phyloP scores from a whole-genome alignment of 2,113 vertebrate species.

The Uria aalge region DNA sequence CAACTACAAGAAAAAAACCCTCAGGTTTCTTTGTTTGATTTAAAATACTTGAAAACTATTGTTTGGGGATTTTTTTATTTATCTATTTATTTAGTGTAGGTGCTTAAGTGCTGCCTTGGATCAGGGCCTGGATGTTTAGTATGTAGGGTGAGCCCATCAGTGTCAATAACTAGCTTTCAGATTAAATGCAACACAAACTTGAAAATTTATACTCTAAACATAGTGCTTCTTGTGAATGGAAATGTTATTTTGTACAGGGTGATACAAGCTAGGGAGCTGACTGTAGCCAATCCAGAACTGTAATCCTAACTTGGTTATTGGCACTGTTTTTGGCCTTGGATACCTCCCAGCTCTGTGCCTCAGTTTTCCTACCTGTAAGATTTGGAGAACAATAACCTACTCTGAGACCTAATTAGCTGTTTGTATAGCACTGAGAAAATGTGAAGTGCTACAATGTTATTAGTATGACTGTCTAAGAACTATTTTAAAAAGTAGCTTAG shows the following conservation, averaged over 20 bases:
- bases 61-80: neutral
- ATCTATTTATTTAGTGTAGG: neutral
- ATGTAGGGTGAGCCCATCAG: neutral
- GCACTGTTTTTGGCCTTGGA: neutral
- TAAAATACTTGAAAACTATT: neutral
- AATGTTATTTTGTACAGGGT: neutral
- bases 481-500: neutral
- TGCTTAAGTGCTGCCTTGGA: neutral
- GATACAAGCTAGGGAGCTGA: neutral
- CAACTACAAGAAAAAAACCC: fast-evolving
- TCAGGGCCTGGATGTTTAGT: neutral
- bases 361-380: neutral
- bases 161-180: neutral
- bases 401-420: neutral
- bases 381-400: neutral
- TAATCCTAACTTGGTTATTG: neutral
- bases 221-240: neutral
- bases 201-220: neutral
- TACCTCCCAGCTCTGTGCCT: neutral
- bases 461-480: neutral
- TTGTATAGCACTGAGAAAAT: neutral
- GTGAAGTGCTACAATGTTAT: neutral
- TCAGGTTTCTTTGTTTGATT: neutral
- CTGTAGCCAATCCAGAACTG: neutral
- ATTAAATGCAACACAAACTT: neutral